Evolutionary conservation across 2,797 vertebrate genomes (phyloP).

Genomic region (Borostomias antarcticus): DNA sequence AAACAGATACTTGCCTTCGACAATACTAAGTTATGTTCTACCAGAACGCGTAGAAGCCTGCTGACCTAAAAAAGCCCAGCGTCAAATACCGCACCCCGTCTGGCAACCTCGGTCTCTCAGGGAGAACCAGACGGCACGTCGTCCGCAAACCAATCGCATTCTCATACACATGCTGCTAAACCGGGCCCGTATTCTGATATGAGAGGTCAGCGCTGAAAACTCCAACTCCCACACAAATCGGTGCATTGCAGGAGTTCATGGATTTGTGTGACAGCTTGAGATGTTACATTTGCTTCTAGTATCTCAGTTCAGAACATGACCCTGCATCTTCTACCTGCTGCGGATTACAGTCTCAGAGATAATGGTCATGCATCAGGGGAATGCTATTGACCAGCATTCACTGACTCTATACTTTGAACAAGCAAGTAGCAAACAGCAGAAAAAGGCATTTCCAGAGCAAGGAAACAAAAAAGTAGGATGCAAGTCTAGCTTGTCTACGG

Average conservation of each 20-base stretch:
- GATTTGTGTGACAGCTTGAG: constrained; percentile 10
- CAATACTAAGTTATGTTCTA: background rate
- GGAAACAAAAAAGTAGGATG: constrained; percentile 29
- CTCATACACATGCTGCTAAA: constrained; percentile 53
- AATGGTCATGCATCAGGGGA: constrained; percentile 51
- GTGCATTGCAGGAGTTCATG: background rate
- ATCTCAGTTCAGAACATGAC: constrained; percentile 53
- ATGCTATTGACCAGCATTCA: constrained; percentile 30
- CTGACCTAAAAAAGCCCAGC: constrained; percentile 6
- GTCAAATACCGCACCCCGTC: background rate
- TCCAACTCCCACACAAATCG: background rate
- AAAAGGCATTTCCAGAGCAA: constrained; percentile 33
- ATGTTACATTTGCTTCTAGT: background rate
- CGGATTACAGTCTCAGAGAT: constrained; percentile 1
- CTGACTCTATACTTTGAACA: constrained; percentile 32
- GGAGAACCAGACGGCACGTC: constrained; percentile 12
- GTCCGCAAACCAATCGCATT: constrained; percentile 24
- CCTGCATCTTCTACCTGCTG: constrained; percentile 19
- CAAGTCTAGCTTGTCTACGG: constrained; percentile 17
- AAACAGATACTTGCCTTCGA: constrained; percentile 17
- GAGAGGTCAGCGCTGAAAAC: constrained; percentile 29
- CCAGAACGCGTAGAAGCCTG: constrained; percentile 2
- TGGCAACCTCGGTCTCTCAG: background rate
- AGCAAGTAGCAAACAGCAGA: constrained; percentile 47
- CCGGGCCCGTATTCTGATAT: constrained; percentile 37